Evolutionary conservation across 2,888 invertebrate genomes (phyloP).

Genomic region (Pollenia amentaria): DNA sequence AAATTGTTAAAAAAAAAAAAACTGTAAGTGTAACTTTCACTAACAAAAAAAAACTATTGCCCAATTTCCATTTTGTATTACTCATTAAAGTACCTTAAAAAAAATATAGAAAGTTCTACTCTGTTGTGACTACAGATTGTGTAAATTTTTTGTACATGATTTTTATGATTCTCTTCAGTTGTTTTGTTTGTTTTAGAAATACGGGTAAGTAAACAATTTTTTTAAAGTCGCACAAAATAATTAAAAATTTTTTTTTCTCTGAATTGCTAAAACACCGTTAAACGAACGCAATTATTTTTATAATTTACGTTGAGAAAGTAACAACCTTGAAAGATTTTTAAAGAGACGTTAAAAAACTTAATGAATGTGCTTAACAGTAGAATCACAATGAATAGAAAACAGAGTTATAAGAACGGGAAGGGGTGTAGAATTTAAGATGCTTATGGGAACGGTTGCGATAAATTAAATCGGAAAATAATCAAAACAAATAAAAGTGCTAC

Average conservation of each 20-base stretch:
- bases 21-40: neutral
- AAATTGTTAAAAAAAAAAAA: too few relatives aligned
- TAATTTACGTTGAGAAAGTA: slow-evolving; percentile 30
- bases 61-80: neutral
- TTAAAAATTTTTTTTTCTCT: neutral
- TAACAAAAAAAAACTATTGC: neutral
- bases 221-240: neutral
- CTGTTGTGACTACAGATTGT: neutral
- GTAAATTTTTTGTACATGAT: neutral
- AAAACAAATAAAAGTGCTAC: too few relatives aligned
- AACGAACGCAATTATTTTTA: slow-evolving; percentile 11
- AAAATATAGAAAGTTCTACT: slow-evolving; percentile 20
- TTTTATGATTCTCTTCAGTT: neutral
- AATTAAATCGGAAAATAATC: too few relatives aligned
- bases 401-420: too few relatives aligned
- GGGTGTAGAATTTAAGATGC: too few relatives aligned
- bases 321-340: neutral
- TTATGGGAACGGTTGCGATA: too few relatives aligned
- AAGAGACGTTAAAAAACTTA: too few relatives aligned
- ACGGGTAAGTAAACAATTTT: neutral
- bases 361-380: neutral
- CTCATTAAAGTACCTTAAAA: neutral
- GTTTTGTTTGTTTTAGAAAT: neutral
- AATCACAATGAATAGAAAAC: neutral
- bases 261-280: slow-evolving; percentile 8